Evolutionary conservation across 2,113 vertebrate species (phyloP), one percentile per base, ranked within the genome.

Genomic region (Hypocryptadius cinnamomeus): DNA sequence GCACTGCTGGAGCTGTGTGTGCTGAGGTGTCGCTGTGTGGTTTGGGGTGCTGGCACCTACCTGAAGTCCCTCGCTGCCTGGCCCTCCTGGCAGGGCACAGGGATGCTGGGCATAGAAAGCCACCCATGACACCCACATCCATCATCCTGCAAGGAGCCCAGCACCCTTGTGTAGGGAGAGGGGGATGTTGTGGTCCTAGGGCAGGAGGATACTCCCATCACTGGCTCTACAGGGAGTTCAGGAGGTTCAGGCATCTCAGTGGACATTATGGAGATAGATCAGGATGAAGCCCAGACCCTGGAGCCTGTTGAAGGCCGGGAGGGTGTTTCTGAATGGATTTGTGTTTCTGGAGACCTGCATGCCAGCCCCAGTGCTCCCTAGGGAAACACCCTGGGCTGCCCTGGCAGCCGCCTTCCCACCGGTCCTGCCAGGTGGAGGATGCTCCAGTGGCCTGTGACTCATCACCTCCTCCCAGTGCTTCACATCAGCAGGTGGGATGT

Each of bases 381-480:
- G 37, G 30, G 51, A 57, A 70, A 53, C 37, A 65, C 9, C 15
- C 2, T 10, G 11, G n/a, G 50, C 61, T 1, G 2, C 8, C 20
- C 33, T 0, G 4, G 54, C 6, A 6, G 69, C 15, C 0, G 0
- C 56, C 44, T 80, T 79, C 86, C 68, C 15, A 6, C 1, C 2
- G 1, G 39, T 22, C 63, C 8, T 9, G 59, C 50, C 3, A 1
- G 66, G 16, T 33, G 35, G 27, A 85, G 66, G 65, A 59, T 40
- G 68, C 0, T 0, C 54, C 84, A 59, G 54, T 8, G 10, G 74
- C 28, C 44, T 0, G 0, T 50, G 80, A 35, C 50, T 54, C 83
- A 64, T 50, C 39, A 35, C 39, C 48, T 30, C 31, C 48, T 84
- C 35, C 54, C 13, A 4, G 48, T 2, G 7, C 82, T 73, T 69